Percentiles rank a stretch among this genome's conserved stretches.
These are phyloP conservation scores for Acipenser transmontanus DNA, from an alignment of 2,797 vertebrate species.

Conservation along the genomic window DNA sequence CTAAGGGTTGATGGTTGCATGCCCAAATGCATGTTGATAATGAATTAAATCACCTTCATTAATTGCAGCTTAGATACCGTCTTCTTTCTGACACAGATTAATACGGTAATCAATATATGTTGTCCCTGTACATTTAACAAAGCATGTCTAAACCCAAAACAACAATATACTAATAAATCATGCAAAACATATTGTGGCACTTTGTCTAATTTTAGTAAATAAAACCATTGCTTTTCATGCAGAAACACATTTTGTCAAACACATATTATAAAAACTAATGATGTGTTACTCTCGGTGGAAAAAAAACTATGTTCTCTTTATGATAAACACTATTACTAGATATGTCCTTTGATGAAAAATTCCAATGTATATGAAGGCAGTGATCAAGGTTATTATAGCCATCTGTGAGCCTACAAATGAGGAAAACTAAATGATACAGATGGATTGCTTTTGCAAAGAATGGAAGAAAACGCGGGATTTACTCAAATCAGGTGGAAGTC, in stretches of 20 bases:
- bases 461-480: too few relatives aligned
- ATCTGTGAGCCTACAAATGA: slow-evolving; percentile 32
- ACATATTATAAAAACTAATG: slow-evolving; percentile 75
- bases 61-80: slow-evolving; percentile 11
- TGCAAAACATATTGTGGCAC: slow-evolving; percentile 22
- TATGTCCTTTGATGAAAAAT: slow-evolving; percentile 25
- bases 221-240: slow-evolving; percentile 49
- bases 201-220: slow-evolving; percentile 58
- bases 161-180: slow-evolving; percentile 57
- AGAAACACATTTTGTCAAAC: slow-evolving; percentile 59
- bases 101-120: slow-evolving; percentile 20
- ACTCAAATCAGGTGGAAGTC: too few relatives aligned
- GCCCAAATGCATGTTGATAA: neutral
- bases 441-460: too few relatives aligned
- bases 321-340: too few relatives aligned
- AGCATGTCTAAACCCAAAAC: slow-evolving; percentile 6
- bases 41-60: slow-evolving; percentile 16
- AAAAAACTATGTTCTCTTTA: neutral
- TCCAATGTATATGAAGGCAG: slow-evolving; percentile 38
- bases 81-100: slow-evolving; percentile 16
- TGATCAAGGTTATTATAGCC: slow-evolving; percentile 56
- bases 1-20: neutral
- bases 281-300: slow-evolving; percentile 52
- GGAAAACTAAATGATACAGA: neutral
- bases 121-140: slow-evolving; percentile 9